A percentile compares a stretch with the other conserved stretches of the same genome.
Conservation (phyloP, 2,797 vertebrate genomes). For the Pantherophis vulpinus region DNA sequence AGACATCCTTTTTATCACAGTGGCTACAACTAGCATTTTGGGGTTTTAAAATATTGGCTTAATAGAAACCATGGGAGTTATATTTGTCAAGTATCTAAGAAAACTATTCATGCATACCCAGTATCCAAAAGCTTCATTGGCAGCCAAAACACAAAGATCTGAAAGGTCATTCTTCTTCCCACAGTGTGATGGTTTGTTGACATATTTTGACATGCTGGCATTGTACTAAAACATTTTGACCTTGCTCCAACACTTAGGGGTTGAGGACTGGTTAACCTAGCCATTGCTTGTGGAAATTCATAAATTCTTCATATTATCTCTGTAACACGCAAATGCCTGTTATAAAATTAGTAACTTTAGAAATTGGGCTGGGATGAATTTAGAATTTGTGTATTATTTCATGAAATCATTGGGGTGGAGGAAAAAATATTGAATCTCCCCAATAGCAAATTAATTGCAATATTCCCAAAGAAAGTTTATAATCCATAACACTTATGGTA, state of each 20-base stretch:
- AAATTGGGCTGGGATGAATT: conserved; percentile 23
- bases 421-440: neutral
- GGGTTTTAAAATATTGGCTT: conserved; percentile 50
- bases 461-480: neutral
- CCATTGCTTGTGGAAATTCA: conserved; percentile 45
- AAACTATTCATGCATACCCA: conserved; percentile 73
- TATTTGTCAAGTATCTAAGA: conserved; percentile 69
- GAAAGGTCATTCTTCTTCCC: conserved; percentile 80
- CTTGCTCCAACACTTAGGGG: conserved; percentile 68
- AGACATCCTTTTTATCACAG: conserved; percentile 28
- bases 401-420: conserved; percentile 7
- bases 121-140: conserved; percentile 65
- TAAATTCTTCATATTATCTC: conserved; percentile 35
- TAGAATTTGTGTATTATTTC: conserved; percentile 8
- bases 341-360: conserved; percentile 38
- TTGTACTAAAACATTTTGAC: conserved; percentile 76
- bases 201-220: conserved; percentile 80
- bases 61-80: conserved; percentile 70
- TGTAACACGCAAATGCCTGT: conserved; percentile 15
- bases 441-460: neutral
- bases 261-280: conserved; percentile 56
- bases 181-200: conserved; percentile 79
- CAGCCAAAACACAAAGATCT: conserved; percentile 70
- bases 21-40: conserved; percentile 35
- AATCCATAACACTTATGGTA: neutral